Evolutionary conservation across 2,888 invertebrate species (phyloP), one percentile per base, ranked within the genome.

Genomic region (Thera obeliscata): DNA sequence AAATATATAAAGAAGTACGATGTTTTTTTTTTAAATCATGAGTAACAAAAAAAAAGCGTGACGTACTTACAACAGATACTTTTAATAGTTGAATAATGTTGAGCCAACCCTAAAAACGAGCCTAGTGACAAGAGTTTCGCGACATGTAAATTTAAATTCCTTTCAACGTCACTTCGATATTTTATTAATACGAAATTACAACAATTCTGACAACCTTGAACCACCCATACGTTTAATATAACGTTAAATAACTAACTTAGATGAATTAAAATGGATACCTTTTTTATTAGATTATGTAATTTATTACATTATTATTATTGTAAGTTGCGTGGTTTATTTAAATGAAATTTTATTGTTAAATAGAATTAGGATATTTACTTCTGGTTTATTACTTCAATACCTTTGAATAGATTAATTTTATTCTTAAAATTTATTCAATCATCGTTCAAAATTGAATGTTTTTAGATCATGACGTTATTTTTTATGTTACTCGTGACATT

Each of bases 181-280:
- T 66, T 69, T 69, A 69, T 69, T 69, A 60, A 69, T 69, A 54
- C 36, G 43, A 61, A 66, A 74, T 74, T 69, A 69, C 69, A 72
- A 68, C 68, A 68, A 66, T 61, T 69, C 70, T 46, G 61, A 57
- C 60, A 72, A 59, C 71, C 69, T 74, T 72, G 69, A 72, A 69
- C 69, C 54, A 12, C 35, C 33, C 60, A 70, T 63, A 43, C 59
- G 56, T 36, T 8, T 12, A 63, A 56, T 55, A 22, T 59, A 56
- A 61, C 9, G 22, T 22, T 22, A 22, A 1, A 22, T 41, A 59
- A 56, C 62, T 58, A 22, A 22, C 22, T 55, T 57, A 56, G 41
- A 41, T 41, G 36, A 56, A 56, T 66, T 56, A 66, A 48, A 36
- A 52, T 9, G 2, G 9, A 52, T 50, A 50, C 52, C 8, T 33